These are phyloP conservation scores for Aplodontia rufa DNA, from an alignment of 2,113 vertebrate genomes.

Conservation along the genomic window DNA sequence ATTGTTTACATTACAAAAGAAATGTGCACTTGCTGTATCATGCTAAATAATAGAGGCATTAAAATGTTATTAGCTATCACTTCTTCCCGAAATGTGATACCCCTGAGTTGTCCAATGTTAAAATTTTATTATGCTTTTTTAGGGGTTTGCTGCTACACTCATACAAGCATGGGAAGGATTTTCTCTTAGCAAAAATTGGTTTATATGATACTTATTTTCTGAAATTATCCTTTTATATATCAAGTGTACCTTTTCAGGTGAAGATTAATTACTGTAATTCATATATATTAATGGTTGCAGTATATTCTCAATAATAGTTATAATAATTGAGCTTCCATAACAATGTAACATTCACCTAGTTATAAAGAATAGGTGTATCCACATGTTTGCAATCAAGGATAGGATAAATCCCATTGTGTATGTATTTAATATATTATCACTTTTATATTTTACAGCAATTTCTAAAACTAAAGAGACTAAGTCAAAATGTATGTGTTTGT, in stretches of 20 bases:
- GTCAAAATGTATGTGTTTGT: background rate
- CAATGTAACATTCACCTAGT: background rate
- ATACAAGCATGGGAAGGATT: background rate
- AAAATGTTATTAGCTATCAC: constrained; percentile 42
- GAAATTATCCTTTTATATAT: background rate
- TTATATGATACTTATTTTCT: background rate
- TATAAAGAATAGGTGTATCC: background rate
- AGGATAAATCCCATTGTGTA: background rate
- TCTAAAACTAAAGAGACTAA: background rate
- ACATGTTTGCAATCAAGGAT: background rate
- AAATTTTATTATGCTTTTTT: constrained; percentile 29
- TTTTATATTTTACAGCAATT: background rate
- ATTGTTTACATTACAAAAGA: constrained; percentile 40
- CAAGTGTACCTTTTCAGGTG: background rate
- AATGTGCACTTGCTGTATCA: background rate
- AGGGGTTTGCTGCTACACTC: background rate
- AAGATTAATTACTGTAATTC: background rate
- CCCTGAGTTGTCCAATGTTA: constrained; percentile 17
- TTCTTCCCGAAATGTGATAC: background rate
- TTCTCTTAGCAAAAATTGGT: background rate
- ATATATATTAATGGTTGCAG: background rate
- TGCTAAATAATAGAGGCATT: constrained; percentile 52
- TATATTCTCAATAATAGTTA: background rate
- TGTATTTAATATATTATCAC: background rate
- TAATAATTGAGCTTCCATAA: background rate